phyloP scores from a whole-genome alignment of 1,140 invertebrate species.

The Drosophila yakuba region DNA sequence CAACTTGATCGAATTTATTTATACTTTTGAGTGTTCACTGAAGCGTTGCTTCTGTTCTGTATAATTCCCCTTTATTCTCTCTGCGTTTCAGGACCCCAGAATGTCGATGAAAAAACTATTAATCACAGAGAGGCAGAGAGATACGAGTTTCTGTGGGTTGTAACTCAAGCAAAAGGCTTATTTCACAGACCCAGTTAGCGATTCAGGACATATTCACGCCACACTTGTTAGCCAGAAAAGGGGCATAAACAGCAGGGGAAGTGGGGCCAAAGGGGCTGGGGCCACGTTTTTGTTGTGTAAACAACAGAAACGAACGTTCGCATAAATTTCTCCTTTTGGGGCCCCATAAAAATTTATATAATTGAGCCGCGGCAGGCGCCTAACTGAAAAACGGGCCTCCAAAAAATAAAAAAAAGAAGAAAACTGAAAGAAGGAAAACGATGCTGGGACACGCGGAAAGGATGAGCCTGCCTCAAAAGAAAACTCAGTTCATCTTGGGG shows the following conservation, averaged over 20 bases:
- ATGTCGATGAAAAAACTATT: conserved; percentile 56
- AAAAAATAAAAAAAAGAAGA: conserved; percentile 16
- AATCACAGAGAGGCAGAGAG: conserved; percentile 29
- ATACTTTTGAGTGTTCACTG: conserved; percentile 43
- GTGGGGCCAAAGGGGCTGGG: background rate
- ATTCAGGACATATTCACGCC: conserved; percentile 50
- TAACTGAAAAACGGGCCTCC: conserved; percentile 43
- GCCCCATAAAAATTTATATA: conserved; percentile 77
- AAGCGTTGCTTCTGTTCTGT: conserved; percentile 26
- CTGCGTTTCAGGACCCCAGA: conserved; percentile 3
- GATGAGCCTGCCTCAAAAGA: conserved; percentile 65
- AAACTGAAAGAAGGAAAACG: conserved; percentile 25
- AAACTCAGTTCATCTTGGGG: conserved; percentile 49
- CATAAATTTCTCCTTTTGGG: conserved; percentile 69
- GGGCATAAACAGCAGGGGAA: background rate
- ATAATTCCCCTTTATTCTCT: conserved; percentile 26
- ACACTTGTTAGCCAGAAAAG: conserved; percentile 45
- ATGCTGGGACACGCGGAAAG: conserved; percentile 54
- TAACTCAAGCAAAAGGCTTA: conserved; percentile 26
- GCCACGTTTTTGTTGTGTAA: conserved; percentile 54
- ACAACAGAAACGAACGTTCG: conserved; percentile 69
- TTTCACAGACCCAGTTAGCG: conserved; percentile 17
- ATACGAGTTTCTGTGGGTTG: background rate
- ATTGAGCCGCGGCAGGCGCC: conserved; percentile 68
- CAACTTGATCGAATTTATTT: conserved; percentile 33